Evolutionary conservation across 2,888 invertebrate species (phyloP).

Genomic region (Lochmaea capreae): DNA sequence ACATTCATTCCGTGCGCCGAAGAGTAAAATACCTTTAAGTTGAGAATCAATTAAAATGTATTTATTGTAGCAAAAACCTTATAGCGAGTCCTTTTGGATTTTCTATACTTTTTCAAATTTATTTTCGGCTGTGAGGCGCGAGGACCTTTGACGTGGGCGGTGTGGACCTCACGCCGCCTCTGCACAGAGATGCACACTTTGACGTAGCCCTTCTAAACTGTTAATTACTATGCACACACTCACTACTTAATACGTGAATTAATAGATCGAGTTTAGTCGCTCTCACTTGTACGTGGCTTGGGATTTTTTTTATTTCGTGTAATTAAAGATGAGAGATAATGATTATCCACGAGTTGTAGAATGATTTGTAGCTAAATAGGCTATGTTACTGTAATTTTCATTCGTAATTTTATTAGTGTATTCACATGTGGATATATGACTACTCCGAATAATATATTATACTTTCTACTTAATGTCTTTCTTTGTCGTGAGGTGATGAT

Average conservation of each 20-base stretch:
- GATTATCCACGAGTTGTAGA: not conserved
- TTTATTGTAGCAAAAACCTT: too few species aligned
- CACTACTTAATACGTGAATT: not conserved
- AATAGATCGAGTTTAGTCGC: not conserved
- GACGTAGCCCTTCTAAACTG: not conserved
- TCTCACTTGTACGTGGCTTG: conserved; percentile 3
- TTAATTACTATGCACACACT: not conserved
- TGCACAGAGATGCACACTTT: not conserved
- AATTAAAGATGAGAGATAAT: conserved; percentile 4
- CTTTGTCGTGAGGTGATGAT: too few species aligned
- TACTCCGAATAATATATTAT: not conserved
- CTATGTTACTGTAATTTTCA: not conserved
- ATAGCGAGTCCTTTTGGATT: too few species aligned
- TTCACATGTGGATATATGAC: not conserved
- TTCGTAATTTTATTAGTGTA: not conserved
- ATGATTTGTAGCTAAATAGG: conserved; percentile 3
- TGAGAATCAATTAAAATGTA: too few species aligned
- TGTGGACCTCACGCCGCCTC: too few species aligned
- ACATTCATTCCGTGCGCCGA: too few species aligned
- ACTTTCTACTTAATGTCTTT: too few species aligned
- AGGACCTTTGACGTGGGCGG: too few species aligned
- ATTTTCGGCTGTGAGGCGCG: too few species aligned
- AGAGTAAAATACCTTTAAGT: too few species aligned
- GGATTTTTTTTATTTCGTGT: not conserved
- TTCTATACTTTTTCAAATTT: too few species aligned